Evolutionary conservation across 2,888 invertebrate genomes (phyloP).

Genomic region (Ormyrus labotus): DNA sequence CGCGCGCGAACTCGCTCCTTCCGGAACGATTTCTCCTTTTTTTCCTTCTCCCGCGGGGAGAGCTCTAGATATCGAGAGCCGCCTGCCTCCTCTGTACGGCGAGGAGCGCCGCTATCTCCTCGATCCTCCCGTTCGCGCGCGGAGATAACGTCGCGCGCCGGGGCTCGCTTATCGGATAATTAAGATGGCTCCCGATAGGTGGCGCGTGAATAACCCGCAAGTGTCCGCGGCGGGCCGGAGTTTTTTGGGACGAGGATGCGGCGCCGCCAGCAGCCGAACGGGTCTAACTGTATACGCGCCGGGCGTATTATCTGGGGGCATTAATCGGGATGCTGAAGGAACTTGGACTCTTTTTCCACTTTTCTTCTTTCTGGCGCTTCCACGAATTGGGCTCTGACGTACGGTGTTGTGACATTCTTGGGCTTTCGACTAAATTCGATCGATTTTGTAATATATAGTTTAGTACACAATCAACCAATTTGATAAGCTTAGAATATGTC

Average conservation of each 20-base stretch:
- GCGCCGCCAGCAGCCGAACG: not conserved
- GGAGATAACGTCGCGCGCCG: conserved; percentile 52
- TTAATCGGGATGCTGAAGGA: not conserved
- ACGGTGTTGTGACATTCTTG: no score
- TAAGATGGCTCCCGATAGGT: conserved; percentile 26
- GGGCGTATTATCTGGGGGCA: conserved; percentile 12
- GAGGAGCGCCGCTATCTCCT: not conserved
- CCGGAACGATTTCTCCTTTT: conserved; percentile 12
- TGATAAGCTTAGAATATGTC: no score
- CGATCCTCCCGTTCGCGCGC: not conserved
- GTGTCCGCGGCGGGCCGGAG: conserved; percentile 66
- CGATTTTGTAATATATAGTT: no score
- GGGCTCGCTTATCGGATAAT: conserved; percentile 67
- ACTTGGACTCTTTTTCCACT: no score
- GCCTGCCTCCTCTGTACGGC: not conserved
- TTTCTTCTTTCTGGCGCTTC: no score
- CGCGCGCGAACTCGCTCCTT: not conserved
- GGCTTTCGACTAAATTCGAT: no score
- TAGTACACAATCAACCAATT: no score
- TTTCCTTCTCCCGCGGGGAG: not conserved
- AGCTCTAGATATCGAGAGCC: not conserved
- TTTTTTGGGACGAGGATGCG: conserved; percentile 18
- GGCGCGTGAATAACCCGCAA: conserved; percentile 62
- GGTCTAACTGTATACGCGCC: not conserved
- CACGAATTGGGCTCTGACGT: no score